Base-by-base conservation (phyloP, 1,140 invertebrate species). In the Neodiprion virginianus region DNA sequence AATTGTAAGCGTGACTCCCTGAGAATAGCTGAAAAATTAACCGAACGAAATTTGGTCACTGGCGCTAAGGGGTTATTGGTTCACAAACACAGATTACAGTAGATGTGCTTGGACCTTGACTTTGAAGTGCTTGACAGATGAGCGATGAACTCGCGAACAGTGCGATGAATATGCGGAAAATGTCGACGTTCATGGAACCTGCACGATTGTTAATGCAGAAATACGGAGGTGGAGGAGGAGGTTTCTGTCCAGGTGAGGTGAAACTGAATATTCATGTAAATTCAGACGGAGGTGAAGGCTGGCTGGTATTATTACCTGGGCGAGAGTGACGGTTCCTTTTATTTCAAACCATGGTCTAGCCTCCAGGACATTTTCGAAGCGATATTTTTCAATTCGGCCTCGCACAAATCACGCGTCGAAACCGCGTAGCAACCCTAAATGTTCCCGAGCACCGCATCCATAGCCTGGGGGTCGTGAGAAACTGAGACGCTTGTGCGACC, bases 401-500 rank as follows among this genome's bases (percentile, higher is more conserved):
- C 67, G 77, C 79, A 81, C 79, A 80, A 79, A 79, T 81, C 77
- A 80, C 76, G 69, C 70, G 67, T 75, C 72, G 76, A 68, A 74
- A 73, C 67, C 69, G 72, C 49, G 76, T 77, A 80, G 78, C 79
- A 82, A 81, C 79, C 81, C 79, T 73, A 17, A 48, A 48, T 66
- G 66, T 69, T 28, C 23, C 14, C 14, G 68, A 28, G 68, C 28
- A n/a, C 66, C 47, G 48, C 73, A 68, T 74, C 69, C 14, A 74
- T 65, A 71, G 73, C 70, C 48, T 76, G 74, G 74, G 78, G 79
- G 78, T 80, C 80, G 80, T 81, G 82, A 82, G 76, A 79, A 79
- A 79, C 53, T 17, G 53, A 61, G 53, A 61, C 53, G 11, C 53
- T 12, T 61, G 11, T 61, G n/a, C 77, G 76, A 80, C 78, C 73